These are phyloP conservation scores for Trachemys scripta DNA, from an alignment of 2,113 vertebrate species.

Conservation along the genomic window DNA sequence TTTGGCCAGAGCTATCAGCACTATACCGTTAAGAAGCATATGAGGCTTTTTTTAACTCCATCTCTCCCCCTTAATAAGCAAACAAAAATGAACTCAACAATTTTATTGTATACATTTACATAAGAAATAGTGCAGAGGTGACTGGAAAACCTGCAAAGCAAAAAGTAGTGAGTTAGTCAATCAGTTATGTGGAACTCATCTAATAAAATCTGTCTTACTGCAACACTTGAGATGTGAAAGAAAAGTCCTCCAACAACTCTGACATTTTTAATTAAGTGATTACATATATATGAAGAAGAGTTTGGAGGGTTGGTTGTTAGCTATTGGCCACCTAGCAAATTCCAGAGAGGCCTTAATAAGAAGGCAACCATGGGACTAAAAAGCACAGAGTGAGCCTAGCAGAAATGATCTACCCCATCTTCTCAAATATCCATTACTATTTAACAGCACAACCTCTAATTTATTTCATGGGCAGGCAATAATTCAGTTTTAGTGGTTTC, in stretches of 20 bases:
- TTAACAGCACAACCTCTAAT: neutral
- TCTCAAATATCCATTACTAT: neutral
- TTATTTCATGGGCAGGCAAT: fast-evolving
- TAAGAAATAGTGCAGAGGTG: neutral
- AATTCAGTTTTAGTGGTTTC: neutral
- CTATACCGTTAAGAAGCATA: neutral
- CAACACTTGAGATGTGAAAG: fast-evolving
- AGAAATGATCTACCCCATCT: neutral
- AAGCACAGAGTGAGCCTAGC: neutral
- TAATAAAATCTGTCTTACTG: neutral
- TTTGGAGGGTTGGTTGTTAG: neutral
- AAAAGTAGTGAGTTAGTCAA: neutral
- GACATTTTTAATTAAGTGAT: neutral
- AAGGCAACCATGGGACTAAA: neutral
- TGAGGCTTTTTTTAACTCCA: neutral
- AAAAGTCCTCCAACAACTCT: fast-evolving
- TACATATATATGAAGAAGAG: neutral
- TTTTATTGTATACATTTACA: constrained; percentile 76
- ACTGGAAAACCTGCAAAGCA: constrained; percentile 62
- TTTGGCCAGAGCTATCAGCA: neutral
- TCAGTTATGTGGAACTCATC: no score
- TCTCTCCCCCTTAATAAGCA: neutral
- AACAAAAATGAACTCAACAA: constrained; percentile 7
- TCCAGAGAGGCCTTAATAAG: neutral
- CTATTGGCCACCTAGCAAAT: no score